Evolutionary conservation across 1,140 invertebrate species (phyloP), one percentile per base, ranked within the genome.

Genomic region (Sogatella furcifera): DNA sequence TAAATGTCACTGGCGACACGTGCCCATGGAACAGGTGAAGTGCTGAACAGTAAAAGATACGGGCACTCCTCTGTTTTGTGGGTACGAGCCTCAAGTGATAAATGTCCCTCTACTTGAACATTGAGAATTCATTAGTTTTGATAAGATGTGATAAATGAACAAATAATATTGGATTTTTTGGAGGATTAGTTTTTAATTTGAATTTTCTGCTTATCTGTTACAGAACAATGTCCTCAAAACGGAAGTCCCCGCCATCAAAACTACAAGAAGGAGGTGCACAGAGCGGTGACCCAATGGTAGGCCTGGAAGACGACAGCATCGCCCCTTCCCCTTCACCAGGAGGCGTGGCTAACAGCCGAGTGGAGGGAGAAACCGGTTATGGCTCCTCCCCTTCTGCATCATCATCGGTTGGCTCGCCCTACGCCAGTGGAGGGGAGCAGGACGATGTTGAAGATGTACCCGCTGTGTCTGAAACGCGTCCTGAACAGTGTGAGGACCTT

Each of bases 221-320:
- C 83, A 90, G 88, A 85, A 90, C 83, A 79, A 92, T 92, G 90
- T 92, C 89, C 83, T 92, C 90, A 77, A 92, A 92, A 84, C 84
- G 89, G 77, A 92, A 92, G 76, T 91, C 89, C 73, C 89, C 89
- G 73, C 90, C 90, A 76, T 89, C 88, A 64, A 92, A 92, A 81
- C 81, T 92, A 77, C 84, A 88, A 78, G 88, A 90, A 78, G 86
- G 88, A 19, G 41, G 38, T 28, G 62, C 38, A 31, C 28, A 43
- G 52, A 11, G 52, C 19, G 53, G 54, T n/a, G 53, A 49, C 13
- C 52, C 43, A 31, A 42, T n/a, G 56, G 53, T 11, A 14, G 55
- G 34, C 31, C 34, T 46, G 44, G 64, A 61, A 28, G 54, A 61
- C 19, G 63, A 59, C 11, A 10, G 11, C 34, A 10, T 38, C 34